Base-by-base conservation (phyloP, 2,888 invertebrate species). In the Aphodius granarius region DNA sequence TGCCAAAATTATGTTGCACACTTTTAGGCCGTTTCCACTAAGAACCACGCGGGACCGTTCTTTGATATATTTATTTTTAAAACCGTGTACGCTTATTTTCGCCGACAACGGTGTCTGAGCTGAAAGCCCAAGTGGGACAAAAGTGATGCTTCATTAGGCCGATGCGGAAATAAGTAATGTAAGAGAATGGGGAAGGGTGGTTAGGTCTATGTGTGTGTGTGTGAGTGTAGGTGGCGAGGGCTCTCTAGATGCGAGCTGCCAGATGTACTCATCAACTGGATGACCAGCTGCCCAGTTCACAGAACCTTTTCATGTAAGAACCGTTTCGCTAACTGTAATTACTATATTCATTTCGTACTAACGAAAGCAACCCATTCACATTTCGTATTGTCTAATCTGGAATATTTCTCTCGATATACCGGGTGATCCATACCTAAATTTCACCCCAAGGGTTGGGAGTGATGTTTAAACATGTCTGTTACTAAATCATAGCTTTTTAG, bases 251-350 rank as follows among this genome's bases (percentile, higher is more conserved):
- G 76, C 73, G 84, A 81, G 79, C 80, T 81, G 84, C 84, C 85
- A 85, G 85, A 85, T 85, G 85, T 84, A 84, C 84, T 83, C 84
- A 84, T 85, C 84, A 83, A 84, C 83, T 84, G 81, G 80, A 78
- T 82, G 85, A 82, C 85, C 85, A 85, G 84, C 84, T 85, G 85
- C 81, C 81, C 79, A 79, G 70, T 76, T 83, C 83, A 78, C 79
- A 81, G 76, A 78, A 76, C 74, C 73, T 76, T 73, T 76, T 66
- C 20, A 74, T 72, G 18, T 71, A 77, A 75, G 75, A 74, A 66
- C 23, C 17, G 13, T 19, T 70, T n/a, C 64, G 16, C 17, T 21
- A 17, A 20, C 19, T 70, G 68, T 68, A 68, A 68, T 68, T 68
- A 68, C 68, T 68, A 68, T 68, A 68, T 68, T 68, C 68, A 68